Percentiles rank a stretch among this genome's conserved stretches.
Evolutionary conservation across 2,113 vertebrate genomes (phyloP).

Genomic region (Atlantisia rogersi): DNA sequence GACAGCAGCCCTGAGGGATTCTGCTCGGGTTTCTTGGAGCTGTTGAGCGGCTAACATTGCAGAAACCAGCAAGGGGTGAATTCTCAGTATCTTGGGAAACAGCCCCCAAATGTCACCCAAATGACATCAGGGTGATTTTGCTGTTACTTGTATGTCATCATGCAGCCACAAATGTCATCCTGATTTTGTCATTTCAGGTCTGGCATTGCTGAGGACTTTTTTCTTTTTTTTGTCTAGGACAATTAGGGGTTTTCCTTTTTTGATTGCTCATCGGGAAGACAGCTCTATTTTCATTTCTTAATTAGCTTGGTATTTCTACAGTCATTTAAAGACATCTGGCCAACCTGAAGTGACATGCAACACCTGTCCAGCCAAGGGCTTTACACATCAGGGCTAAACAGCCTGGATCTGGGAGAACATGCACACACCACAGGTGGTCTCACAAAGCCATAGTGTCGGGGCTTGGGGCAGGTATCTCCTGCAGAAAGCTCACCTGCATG

Average conservation of each 20-base stretch:
- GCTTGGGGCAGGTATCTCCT: not conserved
- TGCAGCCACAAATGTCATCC: not conserved
- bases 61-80: not conserved
- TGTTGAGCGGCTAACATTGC: not conserved
- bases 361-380: not conserved
- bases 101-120: not conserved
- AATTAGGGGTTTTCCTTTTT: not conserved
- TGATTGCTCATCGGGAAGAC: not conserved
- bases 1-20: not conserved
- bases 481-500: not conserved
- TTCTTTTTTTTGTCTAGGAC: not conserved
- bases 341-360: not conserved
- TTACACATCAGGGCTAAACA: not conserved
- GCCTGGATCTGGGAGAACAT: not conserved
- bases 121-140: not conserved
- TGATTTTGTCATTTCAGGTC: not conserved
- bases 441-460: not conserved
- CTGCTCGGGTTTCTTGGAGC: not conserved
- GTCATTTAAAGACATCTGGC: not conserved
- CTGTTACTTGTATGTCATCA: not conserved
- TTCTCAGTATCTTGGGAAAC: not conserved
- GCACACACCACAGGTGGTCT: accelerated
- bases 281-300: not conserved
- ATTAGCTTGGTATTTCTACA: not conserved
- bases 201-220: not conserved